Base-by-base conservation (phyloP, 2,888 invertebrate genomes). In the Hypercompe scribonia region DNA sequence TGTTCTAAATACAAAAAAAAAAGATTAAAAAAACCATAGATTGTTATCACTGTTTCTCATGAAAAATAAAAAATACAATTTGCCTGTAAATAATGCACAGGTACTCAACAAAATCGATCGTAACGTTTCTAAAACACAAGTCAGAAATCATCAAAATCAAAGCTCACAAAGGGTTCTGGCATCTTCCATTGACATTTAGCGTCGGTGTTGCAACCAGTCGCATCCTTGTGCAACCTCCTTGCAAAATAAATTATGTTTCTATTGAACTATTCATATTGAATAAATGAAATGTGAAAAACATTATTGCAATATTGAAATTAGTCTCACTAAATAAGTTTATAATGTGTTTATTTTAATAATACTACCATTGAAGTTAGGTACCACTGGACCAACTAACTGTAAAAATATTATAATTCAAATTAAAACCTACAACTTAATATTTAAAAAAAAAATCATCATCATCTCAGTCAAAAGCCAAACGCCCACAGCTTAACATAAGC, bases 171-270 rank as follows among this genome's bases (percentile, higher is more conserved):
- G 73, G 71, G 71, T 71, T 64, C 66, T 7, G 54, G 71, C 69
- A 65, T 74, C 74, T 74, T 65, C 68, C 18, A 4, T 67, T 74
- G 76, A 70, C 76, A 76, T 76, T 76, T 76, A 69, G 8, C 58
- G 36, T 39, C 61, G 11, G n/a, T 70, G 68, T 70, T 28, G 76
- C 73, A 73, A 76, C 34, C 11, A 34, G 28, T 50, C 54, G 36
- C 65, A 69, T 69, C 69, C 33, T 65, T 58, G 39, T 31, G 61
- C 36, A 72, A 72, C 65, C 42, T 63, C 70, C 70, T 70, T 70
- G 63, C 64, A 64, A 33, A 64, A 46, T 65, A 33, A 64, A 46
- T 70, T 54, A 28, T 46, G 31, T 1, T n/a, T 34, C 36, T 65
- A 28, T 70, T 70, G 50, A 64, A 63, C 63, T 42, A 10, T 70